These are phyloP conservation scores for Tinea semifulvella DNA, from an alignment of 2,888 invertebrate genomes.

Conservation along the genomic window DNA sequence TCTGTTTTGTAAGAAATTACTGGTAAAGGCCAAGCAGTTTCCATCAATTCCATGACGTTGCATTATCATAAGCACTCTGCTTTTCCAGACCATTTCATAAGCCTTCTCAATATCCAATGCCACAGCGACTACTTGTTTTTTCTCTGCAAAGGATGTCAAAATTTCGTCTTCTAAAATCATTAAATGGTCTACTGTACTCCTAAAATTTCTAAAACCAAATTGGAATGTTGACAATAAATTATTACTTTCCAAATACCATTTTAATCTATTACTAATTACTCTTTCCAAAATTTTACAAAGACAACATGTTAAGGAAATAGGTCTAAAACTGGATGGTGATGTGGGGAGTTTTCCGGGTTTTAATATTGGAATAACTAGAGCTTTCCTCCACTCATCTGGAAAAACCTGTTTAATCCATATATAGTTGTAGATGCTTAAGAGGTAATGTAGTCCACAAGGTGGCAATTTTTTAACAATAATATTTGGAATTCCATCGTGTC, in stretches of 20 bases:
- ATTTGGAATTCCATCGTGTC: conserved; percentile 19
- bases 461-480: conserved; percentile 19
- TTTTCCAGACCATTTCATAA: conserved; percentile 21
- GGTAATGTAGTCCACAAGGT: conserved; percentile 14
- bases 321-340: conserved; percentile 17
- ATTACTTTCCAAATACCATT: conserved; percentile 17
- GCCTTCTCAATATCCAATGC: conserved; percentile 20
- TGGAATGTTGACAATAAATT: conserved; percentile 15
- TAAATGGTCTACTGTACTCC: conserved; percentile 19
- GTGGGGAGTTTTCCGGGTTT: conserved; percentile 18
- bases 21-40: conserved; percentile 15
- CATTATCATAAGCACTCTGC: conserved; percentile 15
- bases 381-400: conserved; percentile 19
- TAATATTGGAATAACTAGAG: conserved; percentile 20
- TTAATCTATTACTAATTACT: conserved; percentile 18
- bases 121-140: conserved; percentile 16
- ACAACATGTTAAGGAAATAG: conserved; percentile 19
- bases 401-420: conserved; percentile 17
- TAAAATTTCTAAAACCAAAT: conserved; percentile 19
- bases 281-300: conserved; percentile 19
- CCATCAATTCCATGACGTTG: conserved; percentile 15
- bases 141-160: conserved; percentile 17
- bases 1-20: conserved; percentile 16
- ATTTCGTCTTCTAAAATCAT: conserved; percentile 17
- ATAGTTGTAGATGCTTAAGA: conserved; percentile 7